Evolutionary conservation across 2,888 invertebrate genomes (phyloP), one percentile per base, ranked within the genome.

Genomic region (Clitarchus hookeri): DNA sequence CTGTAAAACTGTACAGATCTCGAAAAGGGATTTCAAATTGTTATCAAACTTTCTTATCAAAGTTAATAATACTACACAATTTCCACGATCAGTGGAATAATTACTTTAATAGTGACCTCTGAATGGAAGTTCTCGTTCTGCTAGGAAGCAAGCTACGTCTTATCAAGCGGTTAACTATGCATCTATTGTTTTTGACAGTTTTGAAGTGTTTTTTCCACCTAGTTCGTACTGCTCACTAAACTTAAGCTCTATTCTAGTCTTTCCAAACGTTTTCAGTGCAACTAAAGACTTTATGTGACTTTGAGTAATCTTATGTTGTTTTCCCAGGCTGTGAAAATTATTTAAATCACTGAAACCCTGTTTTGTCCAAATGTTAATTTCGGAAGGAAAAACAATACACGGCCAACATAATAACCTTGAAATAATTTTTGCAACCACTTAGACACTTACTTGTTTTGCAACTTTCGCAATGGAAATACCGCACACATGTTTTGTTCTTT

Each of bases 41-140:
- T 12, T 9, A 27, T 87, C 87, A 83, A 83, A 85, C 13, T 77
- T 77, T 6, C 23, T 25, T 25, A 85, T 19, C 27, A 84, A 53
- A 25, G 26, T 27, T 44, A 87, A 19, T 11, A 91, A 78, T 78
- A 84, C 84, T 11, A 85, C 11, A 82, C 85, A 84, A 13, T 87
- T 85, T n/a, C 79, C 84, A n/a, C 48, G 23, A 44, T 85, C 48
- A 25, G 13, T 19, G n/a, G 83, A 85, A 23, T 54, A 19, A 11
- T n/a, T 19, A 23, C 25, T 44, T 82, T 86, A 83, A 26, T 83
- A 36, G 82, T 86, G 86, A 9, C 83, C 86, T 16, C 85, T 19
- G 54, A 82, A 82, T 13, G 82, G 36, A 19, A 27, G 36, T 44
- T 82, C 82, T 54, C 65, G 80, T 80, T 86, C 82, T 26, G 36